A percentile compares a stretch with the other conserved stretches of the same genome.
phyloP scores from a whole-genome alignment of 2,797 vertebrate species.

The Hozukius guyotensis region DNA sequence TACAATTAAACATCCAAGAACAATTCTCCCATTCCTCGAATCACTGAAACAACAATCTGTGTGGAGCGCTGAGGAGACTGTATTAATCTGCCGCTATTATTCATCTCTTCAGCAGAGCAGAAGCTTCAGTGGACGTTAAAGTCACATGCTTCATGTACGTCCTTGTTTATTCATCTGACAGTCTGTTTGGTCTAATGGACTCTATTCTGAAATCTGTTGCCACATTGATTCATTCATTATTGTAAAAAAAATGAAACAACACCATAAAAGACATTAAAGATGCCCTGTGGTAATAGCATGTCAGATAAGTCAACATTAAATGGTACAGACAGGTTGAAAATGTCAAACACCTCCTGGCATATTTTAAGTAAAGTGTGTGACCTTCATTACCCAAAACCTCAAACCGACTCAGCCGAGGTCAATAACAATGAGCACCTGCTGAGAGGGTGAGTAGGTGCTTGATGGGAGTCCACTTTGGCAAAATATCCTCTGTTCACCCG shows the following conservation, averaged over 20 bases:
- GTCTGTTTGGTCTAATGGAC: neutral
- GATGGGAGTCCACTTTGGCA: constrained; percentile 4
- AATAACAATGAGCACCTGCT: constrained; percentile 5
- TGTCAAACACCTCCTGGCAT: constrained; percentile 1
- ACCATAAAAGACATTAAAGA: neutral
- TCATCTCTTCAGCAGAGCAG: neutral
- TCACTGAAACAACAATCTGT: neutral
- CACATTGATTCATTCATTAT: neutral
- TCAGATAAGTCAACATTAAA: neutral
- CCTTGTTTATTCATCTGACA: neutral
- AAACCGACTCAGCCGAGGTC: neutral
- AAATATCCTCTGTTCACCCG: neutral
- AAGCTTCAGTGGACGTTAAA: neutral
- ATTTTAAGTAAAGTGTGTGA: neutral
- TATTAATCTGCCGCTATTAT: neutral
- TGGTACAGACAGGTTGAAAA: constrained; percentile 8
- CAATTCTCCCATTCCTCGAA: neutral
- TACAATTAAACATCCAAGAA: neutral
- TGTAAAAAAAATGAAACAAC: neutral
- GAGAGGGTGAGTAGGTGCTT: neutral
- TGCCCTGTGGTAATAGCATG: neutral
- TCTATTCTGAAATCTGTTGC: neutral
- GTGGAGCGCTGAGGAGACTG: neutral
- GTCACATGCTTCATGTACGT: neutral
- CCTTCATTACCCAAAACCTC: constrained; percentile 14